Evolutionary conservation across 1,140 invertebrate species (phyloP).

Genomic region (Ips typographus): DNA sequence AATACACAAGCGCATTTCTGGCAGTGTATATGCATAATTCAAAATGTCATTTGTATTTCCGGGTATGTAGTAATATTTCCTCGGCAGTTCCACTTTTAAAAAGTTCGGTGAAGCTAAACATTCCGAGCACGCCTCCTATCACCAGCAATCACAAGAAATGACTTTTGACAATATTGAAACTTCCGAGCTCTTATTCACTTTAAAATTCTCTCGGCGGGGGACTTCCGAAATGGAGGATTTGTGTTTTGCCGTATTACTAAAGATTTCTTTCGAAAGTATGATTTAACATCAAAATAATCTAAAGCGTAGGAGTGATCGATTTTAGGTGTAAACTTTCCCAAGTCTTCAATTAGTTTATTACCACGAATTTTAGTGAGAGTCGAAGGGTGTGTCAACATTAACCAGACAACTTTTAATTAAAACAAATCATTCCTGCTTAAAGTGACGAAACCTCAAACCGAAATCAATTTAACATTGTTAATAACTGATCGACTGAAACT

Average conservation of each 20-base stretch:
- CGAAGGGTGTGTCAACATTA: no score
- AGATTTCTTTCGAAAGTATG: no score
- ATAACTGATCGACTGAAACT: no score
- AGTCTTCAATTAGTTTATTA: no score
- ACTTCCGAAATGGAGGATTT: conserved; percentile 17
- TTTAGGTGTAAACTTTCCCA: no score
- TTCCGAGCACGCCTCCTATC: conserved; percentile 18
- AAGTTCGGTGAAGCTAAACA: neutral
- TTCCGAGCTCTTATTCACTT: conserved; percentile 15
- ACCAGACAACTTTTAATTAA: no score
- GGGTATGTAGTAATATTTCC: conserved; percentile 5
- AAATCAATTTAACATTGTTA: no score
- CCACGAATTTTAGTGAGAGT: no score
- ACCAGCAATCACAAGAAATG: conserved; percentile 14
- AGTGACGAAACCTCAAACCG: no score
- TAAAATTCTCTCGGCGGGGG: conserved; percentile 11
- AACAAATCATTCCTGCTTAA: no score
- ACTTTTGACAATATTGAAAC: conserved; percentile 22
- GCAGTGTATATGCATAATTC: conserved; percentile 8
- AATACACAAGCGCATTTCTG: neutral
- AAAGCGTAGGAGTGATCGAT: no score
- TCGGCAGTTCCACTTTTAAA: conserved; percentile 3
- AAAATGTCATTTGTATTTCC: conserved; percentile 12
- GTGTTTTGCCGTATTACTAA: neutral
- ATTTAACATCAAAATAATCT: no score